Evolutionary conservation across 2,797 vertebrate species (phyloP).

Genomic region (Masticophis lateralis): DNA sequence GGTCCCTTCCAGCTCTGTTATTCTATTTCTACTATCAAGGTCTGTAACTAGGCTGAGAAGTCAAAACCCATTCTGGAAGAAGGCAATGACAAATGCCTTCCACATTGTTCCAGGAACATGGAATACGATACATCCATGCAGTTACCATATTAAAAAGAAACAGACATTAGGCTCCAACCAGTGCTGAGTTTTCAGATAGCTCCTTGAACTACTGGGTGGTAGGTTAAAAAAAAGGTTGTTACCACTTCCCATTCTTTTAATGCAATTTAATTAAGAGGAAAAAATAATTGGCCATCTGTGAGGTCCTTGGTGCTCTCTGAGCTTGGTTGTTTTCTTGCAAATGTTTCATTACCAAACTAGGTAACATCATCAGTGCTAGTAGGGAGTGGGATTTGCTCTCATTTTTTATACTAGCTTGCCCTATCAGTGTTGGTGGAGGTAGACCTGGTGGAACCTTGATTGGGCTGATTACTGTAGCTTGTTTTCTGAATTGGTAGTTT

Average conservation of each 20-base stretch:
- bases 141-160: background rate
- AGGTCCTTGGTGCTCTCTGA: background rate
- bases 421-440: background rate
- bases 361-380: background rate
- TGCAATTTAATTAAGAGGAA: background rate
- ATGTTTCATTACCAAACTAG: background rate
- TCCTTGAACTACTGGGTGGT: background rate
- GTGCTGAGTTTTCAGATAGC: background rate
- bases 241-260: background rate
- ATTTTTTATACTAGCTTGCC: background rate
- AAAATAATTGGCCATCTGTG: background rate
- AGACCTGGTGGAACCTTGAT: background rate
- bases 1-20: too few species aligned
- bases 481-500: background rate
- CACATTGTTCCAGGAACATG: background rate
- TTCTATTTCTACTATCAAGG: background rate
- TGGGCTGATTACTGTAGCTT: background rate
- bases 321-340: background rate
- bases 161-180: background rate
- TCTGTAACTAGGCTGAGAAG: background rate
- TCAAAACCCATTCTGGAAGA: background rate
- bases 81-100: background rate
- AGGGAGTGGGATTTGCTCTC: background rate
- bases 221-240: background rate
- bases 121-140: background rate